These are phyloP conservation scores for Amblyteles armatorius DNA, from an alignment of 2,888 invertebrate species.

Conservation along the genomic window DNA sequence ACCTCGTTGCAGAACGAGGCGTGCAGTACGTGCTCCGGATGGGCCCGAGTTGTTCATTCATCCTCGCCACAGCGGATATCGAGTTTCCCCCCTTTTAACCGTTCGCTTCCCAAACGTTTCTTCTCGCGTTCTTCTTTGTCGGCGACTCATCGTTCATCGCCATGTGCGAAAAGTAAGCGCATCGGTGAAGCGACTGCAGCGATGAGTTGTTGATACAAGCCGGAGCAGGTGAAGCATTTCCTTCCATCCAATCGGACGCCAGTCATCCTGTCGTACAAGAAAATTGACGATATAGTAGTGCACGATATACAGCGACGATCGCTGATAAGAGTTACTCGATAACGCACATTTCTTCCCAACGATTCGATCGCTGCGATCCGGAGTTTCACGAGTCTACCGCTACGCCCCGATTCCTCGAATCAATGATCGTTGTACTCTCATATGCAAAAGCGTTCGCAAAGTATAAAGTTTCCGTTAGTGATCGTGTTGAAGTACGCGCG, in stretches of 20 bases:
- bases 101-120: slow-evolving; percentile 17
- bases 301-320: neutral
- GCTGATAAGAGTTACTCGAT: slow-evolving; percentile 28
- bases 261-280: neutral
- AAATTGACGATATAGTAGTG: neutral
- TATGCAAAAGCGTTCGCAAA: neutral
- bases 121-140: slow-evolving; percentile 28
- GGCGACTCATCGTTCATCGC: slow-evolving; percentile 13
- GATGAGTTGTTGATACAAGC: slow-evolving; percentile 38
- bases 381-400: slow-evolving; percentile 3
- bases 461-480: slow-evolving; percentile 23
- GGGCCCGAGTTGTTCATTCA: neutral
- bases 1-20: neutral
- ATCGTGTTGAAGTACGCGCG: slow-evolving; percentile 11
- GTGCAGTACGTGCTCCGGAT: neutral
- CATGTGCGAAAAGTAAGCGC: neutral
- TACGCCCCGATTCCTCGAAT: slow-evolving; percentile 26
- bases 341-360: neutral
- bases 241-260: slow-evolving; percentile 35
- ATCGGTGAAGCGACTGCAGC: neutral
- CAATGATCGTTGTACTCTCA: slow-evolving; percentile 33
- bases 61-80: slow-evolving; percentile 13
- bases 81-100: slow-evolving; percentile 14
- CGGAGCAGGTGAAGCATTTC: slow-evolving; percentile 7
- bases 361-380: slow-evolving; percentile 1